These are phyloP conservation scores for Passerina amoena DNA, from an alignment of 2,113 vertebrate species.

Conservation along the genomic window DNA sequence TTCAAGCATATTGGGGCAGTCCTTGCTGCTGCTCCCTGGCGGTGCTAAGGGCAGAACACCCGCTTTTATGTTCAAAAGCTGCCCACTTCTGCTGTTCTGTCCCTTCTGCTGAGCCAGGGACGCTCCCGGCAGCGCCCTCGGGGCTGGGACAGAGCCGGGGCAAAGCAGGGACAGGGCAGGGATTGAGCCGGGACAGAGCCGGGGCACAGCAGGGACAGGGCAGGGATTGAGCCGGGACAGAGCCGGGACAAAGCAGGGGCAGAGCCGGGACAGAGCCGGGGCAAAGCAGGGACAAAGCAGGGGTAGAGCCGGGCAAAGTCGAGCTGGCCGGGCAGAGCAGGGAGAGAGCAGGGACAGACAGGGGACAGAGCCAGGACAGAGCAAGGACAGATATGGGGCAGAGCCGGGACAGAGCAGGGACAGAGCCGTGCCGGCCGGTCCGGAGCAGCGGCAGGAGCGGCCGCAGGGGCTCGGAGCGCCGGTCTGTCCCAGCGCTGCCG, in stretches of 20 bases:
- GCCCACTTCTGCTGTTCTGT: fast-evolving
- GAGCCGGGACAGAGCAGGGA: no score
- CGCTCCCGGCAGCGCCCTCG: background rate
- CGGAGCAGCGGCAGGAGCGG: background rate
- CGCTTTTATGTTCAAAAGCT: fast-evolving
- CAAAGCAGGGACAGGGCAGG: no score
- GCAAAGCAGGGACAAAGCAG: no score
- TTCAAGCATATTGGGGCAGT: fast-evolving
- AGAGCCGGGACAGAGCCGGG: fast-evolving
- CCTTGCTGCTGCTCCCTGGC: background rate
- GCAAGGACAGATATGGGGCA: no score
- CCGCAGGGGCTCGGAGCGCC: background rate
- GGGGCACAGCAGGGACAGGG: no score
- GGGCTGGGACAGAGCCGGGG: fast-evolving
- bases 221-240: fast-evolving
- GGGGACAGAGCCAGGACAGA: no score
- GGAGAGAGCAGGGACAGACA: background rate
- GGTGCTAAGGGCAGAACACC: fast-evolving
- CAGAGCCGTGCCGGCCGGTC: background rate
- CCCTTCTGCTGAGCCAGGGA: background rate
- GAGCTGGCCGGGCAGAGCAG: background rate
- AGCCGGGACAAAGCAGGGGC: background rate
- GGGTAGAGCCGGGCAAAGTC: no score
- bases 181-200: fast-evolving
- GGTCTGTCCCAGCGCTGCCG: background rate